Percentiles rank a stretch among this genome's conserved stretches.
Evolutionary conservation across 2,113 vertebrate genomes (phyloP).

Genomic region (Bubo blakistoni): DNA sequence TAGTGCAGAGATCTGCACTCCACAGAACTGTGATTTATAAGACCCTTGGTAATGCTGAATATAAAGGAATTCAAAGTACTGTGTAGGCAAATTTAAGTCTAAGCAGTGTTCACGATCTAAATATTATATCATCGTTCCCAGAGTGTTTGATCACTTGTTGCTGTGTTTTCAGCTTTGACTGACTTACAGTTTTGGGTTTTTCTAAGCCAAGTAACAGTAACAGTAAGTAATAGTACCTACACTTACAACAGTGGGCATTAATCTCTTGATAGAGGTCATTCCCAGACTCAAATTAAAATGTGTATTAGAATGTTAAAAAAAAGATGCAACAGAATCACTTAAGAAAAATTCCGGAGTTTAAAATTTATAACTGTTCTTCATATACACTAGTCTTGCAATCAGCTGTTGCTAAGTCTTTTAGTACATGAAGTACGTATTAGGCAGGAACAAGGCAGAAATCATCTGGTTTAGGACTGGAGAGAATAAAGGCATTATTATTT

Average conservation of each 20-base stretch:
- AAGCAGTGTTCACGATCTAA: not conserved
- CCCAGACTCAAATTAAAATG: not conserved
- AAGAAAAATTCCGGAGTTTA: not conserved
- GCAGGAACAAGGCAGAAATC: not conserved
- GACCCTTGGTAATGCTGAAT: not conserved
- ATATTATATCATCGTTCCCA: not conserved
- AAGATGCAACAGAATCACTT: not conserved
- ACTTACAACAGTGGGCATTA: not conserved
- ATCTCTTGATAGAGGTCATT: not conserved
- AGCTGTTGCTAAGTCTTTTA: not conserved
- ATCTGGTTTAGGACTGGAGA: not conserved
- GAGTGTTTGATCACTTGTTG: not conserved
- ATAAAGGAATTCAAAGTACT: not conserved
- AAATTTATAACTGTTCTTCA: not conserved
- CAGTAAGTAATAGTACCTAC: not conserved
- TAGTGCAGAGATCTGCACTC: not conserved
- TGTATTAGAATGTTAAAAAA: not conserved
- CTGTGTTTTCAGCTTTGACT: not conserved
- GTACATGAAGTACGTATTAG: not conserved
- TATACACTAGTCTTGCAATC: not conserved
- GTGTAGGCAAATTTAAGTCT: not conserved
- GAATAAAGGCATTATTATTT: not conserved
- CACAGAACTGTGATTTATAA: not conserved
- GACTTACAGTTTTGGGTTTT: accelerated
- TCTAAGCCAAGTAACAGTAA: not conserved